phyloP scores from a whole-genome alignment of 2,797 vertebrate species.

The Mus minutoides region DNA sequence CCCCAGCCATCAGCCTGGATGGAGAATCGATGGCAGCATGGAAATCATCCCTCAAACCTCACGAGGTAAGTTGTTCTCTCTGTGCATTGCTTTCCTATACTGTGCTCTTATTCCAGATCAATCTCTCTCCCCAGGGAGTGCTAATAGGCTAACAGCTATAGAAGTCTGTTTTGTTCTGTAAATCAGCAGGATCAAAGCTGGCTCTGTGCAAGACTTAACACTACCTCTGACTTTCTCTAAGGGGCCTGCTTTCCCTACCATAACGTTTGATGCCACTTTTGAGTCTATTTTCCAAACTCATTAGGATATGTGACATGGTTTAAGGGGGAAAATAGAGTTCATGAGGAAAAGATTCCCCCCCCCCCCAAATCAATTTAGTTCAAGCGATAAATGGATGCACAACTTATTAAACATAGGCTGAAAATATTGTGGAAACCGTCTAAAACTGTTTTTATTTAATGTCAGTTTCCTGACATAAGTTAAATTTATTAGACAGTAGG shows the following conservation, averaged over 20 bases:
- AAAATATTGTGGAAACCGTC: not conserved
- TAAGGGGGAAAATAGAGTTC: not conserved
- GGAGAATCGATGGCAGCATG: conserved; percentile 65
- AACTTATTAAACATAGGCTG: not conserved
- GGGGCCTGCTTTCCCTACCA: not conserved
- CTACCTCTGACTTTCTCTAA: conserved; percentile 54
- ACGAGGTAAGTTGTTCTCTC: conserved; percentile 53
- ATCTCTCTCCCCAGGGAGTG: conserved; percentile 52
- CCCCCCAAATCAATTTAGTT: not conserved
- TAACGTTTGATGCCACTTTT: conserved; percentile 19
- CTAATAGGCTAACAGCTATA: conserved; percentile 67
- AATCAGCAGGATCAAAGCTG: conserved; percentile 71
- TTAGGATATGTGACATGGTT: conserved; percentile 57
- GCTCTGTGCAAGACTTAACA: conserved; percentile 50
- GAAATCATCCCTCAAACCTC: conserved; percentile 43
- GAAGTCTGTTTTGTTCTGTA: conserved; percentile 65
- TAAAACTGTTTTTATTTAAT: not conserved
- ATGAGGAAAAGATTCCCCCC: not conserved
- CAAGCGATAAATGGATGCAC: not conserved
- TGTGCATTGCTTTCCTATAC: conserved; percentile 20
- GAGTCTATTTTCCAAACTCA: conserved; percentile 20
- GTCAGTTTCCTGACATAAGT: not conserved
- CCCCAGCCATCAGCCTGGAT: not conserved
- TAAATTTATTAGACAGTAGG: not conserved
- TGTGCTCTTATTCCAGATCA: conserved; percentile 58